A percentile compares a stretch with the other conserved stretches of the same genome.
Evolutionary conservation across 2,888 invertebrate species (phyloP).

Genomic region (Neocrepidodera transversa): DNA sequence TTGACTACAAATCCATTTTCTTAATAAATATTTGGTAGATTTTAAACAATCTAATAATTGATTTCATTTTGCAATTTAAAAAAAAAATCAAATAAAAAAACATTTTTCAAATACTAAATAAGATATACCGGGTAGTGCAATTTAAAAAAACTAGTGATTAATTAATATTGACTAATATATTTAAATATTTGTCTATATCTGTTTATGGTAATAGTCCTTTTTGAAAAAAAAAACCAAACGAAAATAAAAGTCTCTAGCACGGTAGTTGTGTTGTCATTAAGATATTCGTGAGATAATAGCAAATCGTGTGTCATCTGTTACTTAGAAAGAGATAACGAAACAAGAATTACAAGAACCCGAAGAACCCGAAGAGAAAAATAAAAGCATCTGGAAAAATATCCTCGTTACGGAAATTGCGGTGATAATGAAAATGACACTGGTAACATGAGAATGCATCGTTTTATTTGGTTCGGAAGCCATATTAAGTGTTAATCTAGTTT

Average conservation of each 20-base stretch:
- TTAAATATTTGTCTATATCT: too few relatives aligned
- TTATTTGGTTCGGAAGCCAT: not conserved
- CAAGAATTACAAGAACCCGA: not conserved
- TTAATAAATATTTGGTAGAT: too few relatives aligned
- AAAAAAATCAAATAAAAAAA: too few relatives aligned
- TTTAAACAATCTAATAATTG: too few relatives aligned
- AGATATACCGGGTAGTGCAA: too few relatives aligned
- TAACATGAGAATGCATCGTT: not conserved
- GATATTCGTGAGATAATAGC: constrained; percentile 26
- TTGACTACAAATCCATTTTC: too few relatives aligned
- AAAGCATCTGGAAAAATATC: constrained; percentile 4
- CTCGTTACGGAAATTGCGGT: constrained; percentile 1
- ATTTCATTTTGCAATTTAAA: too few relatives aligned
- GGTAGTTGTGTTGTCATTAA: constrained; percentile 18
- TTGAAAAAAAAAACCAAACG: constrained; percentile 3
- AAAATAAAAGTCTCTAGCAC: not conserved
- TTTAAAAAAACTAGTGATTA: too few relatives aligned
- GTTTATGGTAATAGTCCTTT: too few relatives aligned
- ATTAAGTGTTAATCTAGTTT: not conserved
- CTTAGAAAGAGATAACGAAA: constrained; percentile 12
- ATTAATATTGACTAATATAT: too few relatives aligned
- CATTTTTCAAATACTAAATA: too few relatives aligned
- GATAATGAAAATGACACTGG: not conserved
- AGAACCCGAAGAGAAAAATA: not conserved
- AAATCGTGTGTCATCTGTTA: constrained; percentile 18